phyloP scores from a whole-genome alignment of 2,888 invertebrate species.

The Dryadula phaetusa region DNA sequence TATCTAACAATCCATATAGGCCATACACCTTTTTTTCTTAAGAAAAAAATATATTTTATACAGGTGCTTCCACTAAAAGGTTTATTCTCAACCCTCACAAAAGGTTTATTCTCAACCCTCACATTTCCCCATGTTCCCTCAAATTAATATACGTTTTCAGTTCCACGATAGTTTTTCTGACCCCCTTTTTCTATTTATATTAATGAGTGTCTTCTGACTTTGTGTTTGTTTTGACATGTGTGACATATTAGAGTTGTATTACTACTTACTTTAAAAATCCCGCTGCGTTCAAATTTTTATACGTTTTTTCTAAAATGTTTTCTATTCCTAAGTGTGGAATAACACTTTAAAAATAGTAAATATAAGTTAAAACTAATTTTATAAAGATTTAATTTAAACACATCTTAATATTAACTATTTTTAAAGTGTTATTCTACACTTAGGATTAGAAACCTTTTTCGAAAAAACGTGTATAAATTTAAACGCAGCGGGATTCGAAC shows the following conservation, averaged over 20 bases:
- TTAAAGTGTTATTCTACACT: too few species aligned
- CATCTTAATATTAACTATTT: too few species aligned
- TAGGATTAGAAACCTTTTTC: too few species aligned
- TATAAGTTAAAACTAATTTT: too few species aligned
- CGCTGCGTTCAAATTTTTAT: too few species aligned
- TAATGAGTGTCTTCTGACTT: neutral
- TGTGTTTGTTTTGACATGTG: constrained; percentile 8
- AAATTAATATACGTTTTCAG: constrained; percentile 25
- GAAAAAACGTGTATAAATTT: too few species aligned
- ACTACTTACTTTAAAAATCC: too few species aligned
- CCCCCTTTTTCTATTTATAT: constrained; percentile 22
- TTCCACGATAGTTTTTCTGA: constrained; percentile 1
- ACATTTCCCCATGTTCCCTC: neutral
- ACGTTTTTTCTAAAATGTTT: too few species aligned
- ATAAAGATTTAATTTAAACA: too few species aligned
- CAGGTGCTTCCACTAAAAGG: constrained; percentile 15
- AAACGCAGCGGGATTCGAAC: too few species aligned
- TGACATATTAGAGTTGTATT: neutral
- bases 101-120: constrained; percentile 1
- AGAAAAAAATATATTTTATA: constrained; percentile 3
- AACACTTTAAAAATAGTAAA: too few species aligned
- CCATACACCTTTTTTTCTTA: neutral
- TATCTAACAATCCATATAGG: neutral
- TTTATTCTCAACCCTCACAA: constrained; percentile 15
- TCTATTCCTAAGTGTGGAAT: too few species aligned